A percentile compares a stretch with the other conserved stretches of the same genome.
phyloP scores from a whole-genome alignment of 2,113 vertebrate species.

The Pogona vitticeps region DNA sequence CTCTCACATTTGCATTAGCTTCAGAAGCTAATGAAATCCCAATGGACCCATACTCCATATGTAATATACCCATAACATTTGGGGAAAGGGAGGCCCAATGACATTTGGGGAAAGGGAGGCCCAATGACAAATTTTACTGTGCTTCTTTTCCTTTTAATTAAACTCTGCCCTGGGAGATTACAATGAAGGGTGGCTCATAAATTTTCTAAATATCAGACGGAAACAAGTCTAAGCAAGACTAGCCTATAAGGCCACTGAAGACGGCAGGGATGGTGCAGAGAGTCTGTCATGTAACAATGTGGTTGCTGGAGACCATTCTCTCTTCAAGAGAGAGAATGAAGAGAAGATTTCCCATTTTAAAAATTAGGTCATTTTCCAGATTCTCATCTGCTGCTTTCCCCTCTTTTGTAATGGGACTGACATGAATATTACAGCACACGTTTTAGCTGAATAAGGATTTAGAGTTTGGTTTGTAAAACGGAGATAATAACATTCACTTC shows the following conservation, averaged over 20 bases:
- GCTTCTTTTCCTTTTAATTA: background rate
- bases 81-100: background rate
- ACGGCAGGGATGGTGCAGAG: background rate
- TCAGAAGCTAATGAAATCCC: background rate
- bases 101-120: background rate
- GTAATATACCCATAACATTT: background rate
- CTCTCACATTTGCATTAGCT: background rate
- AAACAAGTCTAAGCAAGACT: background rate
- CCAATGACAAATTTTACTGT: background rate
- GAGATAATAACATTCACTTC: constrained; percentile 30
- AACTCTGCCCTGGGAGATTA: background rate
- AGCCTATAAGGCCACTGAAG: background rate
- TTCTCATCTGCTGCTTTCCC: constrained; percentile 15
- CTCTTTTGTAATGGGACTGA: constrained; percentile 17
- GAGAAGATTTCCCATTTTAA: background rate
- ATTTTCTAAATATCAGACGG: background rate
- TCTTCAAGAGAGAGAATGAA: background rate
- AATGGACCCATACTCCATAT: background rate
- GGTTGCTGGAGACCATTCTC: too few species aligned
- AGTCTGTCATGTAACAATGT: background rate
- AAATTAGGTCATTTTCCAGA: constrained; percentile 25
- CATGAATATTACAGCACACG: constrained; percentile 23
- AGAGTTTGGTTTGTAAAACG: constrained; percentile 25
- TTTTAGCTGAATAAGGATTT: constrained; percentile 35
- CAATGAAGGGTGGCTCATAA: background rate